Base-by-base conservation (phyloP, 2,797 vertebrate genomes). In the Urosaurus nigricauda region DNA sequence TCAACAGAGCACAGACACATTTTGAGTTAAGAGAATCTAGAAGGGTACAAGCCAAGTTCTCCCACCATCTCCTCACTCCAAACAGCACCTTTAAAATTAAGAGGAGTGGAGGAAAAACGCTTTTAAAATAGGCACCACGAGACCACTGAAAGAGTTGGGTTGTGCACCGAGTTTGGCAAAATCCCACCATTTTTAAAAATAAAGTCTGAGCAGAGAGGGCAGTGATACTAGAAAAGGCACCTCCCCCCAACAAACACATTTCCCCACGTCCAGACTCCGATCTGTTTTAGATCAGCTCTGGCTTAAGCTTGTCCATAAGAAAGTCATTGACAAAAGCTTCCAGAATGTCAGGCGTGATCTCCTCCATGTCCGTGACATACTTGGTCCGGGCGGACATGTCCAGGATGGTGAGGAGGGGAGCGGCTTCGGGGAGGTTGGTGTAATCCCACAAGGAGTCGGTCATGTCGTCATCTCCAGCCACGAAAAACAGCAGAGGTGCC, bases 391-490 rank as follows among this genome's bases (percentile, higher is more conserved):
- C 98, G 0, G 99, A 99, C 98, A 99, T 99, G 97, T 99, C 99
- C 97, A 99, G 98, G 95, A 99, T 99, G 93, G 99, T 99, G 95
- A 99, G 99, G 94, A 99, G 97, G 6, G 99, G 99, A 0, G 98
- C 98, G 0, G 99, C 98, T 93, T 99, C 99, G 0, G 99, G 99
- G 89, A 99, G 98, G 97, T 99, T 99, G 82, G 99, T 99, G 96
- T 99, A 99, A 94, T 99, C 99, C 65, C 99, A 96, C 93, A 99
- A 97, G 11, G 99, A 99, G 95, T 99, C 99, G 0, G 97, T 99
- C 98, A 99, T 99, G 96, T 99, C 99, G 0, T 99, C 99, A 98
- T 99, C 99, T 91, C 99, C 99, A 0, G 99, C 99, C 91, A 99
- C 98, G 1, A 99, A 99, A 97, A 99, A 99, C 85, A 99, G 97